Percentiles rank a stretch among this genome's conserved stretches.
These are phyloP conservation scores for Sympetrum striolatum DNA, from an alignment of 2,888 invertebrate species.

Conservation along the genomic window DNA sequence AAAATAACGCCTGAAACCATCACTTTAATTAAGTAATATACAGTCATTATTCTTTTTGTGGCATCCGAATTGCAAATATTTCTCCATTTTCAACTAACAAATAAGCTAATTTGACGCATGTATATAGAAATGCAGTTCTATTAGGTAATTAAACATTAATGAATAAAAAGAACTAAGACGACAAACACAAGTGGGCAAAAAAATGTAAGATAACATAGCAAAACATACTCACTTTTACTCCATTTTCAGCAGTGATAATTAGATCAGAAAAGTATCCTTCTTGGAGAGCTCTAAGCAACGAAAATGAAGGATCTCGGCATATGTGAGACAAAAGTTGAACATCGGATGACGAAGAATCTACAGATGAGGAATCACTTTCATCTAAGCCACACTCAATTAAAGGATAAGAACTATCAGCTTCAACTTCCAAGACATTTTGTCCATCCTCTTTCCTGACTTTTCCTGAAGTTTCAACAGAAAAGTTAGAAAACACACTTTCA, in stretches of 20 bases:
- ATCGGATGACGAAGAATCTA: neutral
- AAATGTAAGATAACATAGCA: neutral
- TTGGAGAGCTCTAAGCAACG: conserved; percentile 61
- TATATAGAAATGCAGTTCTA: too few relatives aligned
- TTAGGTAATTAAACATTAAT: too few relatives aligned
- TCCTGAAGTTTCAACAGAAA: neutral
- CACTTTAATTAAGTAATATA: too few relatives aligned
- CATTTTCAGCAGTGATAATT: conserved; percentile 62
- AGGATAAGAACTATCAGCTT: neutral
- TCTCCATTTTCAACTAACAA: too few relatives aligned
- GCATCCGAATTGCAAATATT: too few relatives aligned
- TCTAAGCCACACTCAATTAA: neutral
- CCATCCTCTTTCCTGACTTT: neutral
- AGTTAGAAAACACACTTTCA: neutral
- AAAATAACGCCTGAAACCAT: too few relatives aligned
- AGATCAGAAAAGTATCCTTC: conserved; percentile 72
- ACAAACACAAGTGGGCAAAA: too few relatives aligned
- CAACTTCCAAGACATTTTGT: neutral
- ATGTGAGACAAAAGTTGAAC: neutral
- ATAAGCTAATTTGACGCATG: too few relatives aligned
- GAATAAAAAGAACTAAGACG: too few relatives aligned
- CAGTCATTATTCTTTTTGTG: too few relatives aligned
- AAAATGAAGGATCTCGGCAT: conserved; percentile 6
- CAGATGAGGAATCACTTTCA: neutral
- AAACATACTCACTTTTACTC: conserved; percentile 60